Evolutionary conservation across 2,888 invertebrate genomes (phyloP).

Genomic region (Rotaria sp.): DNA sequence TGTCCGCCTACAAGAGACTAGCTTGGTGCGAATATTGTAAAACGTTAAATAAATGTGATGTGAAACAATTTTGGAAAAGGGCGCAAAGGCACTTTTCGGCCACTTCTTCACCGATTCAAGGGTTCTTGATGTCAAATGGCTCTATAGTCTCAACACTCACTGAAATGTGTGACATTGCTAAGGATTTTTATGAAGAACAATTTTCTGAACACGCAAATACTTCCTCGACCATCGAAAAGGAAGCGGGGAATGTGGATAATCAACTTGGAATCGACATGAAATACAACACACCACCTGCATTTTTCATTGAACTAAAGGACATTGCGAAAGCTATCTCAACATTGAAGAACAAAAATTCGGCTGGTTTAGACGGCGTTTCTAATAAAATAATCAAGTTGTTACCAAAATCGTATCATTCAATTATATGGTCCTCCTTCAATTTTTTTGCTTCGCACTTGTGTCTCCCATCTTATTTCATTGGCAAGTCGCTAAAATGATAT

Average conservation of each 20-base stretch:
- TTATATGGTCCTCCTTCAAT: not conserved
- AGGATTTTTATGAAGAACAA: not conserved
- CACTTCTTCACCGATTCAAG: not conserved
- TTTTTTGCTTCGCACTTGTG: not conserved
- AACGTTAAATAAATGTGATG: not conserved
- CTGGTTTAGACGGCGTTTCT: not conserved
- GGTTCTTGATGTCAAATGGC: not conserved
- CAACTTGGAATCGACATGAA: not conserved
- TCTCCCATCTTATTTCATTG: not conserved
- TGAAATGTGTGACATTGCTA: not conserved
- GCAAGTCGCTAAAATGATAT: not conserved
- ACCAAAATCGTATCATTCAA: not conserved
- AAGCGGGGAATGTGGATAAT: not conserved
- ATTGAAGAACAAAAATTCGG: not conserved
- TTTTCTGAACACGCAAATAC: not conserved
- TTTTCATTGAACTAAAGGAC: not conserved
- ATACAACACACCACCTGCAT: not conserved
- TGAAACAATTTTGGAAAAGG: not conserved
- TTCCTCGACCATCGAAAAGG: not conserved
- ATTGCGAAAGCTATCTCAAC: not conserved
- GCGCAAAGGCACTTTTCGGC: too few species aligned
- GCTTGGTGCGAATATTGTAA: not conserved
- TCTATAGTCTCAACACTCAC: not conserved
- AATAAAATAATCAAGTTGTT: not conserved
- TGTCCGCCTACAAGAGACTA: not conserved